Percentiles rank a stretch among this genome's conserved stretches.
These are phyloP conservation scores for Notodonta ziczac DNA, from an alignment of 2,888 invertebrate species.

Conservation along the genomic window DNA sequence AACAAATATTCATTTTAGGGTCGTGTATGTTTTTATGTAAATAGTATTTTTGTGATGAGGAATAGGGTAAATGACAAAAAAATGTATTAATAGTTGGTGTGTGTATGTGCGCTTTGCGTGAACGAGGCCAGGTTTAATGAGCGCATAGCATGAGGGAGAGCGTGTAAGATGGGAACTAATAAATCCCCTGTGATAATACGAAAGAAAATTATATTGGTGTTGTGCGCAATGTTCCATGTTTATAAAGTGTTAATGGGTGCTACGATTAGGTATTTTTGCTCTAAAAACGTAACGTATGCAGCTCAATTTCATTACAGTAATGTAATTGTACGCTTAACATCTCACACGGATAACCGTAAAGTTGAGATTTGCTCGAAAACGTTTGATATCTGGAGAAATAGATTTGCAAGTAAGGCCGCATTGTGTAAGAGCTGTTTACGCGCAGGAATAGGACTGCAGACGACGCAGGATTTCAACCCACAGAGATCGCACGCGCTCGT, in stretches of 20 bases:
- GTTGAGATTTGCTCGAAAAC: neutral
- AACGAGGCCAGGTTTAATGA: slow-evolving; percentile 33
- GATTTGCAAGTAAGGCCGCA: neutral
- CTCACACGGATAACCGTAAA: neutral
- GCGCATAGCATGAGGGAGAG: slow-evolving; percentile 30
- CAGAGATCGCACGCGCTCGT: too few relatives aligned
- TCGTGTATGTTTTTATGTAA: slow-evolving; percentile 72
- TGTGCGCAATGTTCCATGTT: slow-evolving; percentile 29
- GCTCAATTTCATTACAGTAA: slow-evolving; percentile 30
- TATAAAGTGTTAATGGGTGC: slow-evolving; percentile 36
- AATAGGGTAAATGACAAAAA: slow-evolving; percentile 79
- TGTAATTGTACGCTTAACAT: slow-evolving; percentile 13
- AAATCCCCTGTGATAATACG: slow-evolving; percentile 40
- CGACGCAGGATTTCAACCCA: too few relatives aligned
- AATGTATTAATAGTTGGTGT: slow-evolving; percentile 43
- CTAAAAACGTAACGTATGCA: slow-evolving; percentile 34
- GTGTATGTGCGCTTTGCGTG: slow-evolving; percentile 40
- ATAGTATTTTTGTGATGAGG: slow-evolving; percentile 75
- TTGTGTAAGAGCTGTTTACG: neutral
- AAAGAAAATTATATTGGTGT: slow-evolving; percentile 38
- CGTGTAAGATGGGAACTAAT: slow-evolving; percentile 22
- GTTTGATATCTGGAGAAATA: neutral
- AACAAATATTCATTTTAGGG: slow-evolving; percentile 69
- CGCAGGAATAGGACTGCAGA: neutral
- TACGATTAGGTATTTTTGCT: slow-evolving; percentile 37